These are phyloP conservation scores for Chromis chromis DNA, from an alignment of 2,797 vertebrate genomes.

Conservation along the genomic window DNA sequence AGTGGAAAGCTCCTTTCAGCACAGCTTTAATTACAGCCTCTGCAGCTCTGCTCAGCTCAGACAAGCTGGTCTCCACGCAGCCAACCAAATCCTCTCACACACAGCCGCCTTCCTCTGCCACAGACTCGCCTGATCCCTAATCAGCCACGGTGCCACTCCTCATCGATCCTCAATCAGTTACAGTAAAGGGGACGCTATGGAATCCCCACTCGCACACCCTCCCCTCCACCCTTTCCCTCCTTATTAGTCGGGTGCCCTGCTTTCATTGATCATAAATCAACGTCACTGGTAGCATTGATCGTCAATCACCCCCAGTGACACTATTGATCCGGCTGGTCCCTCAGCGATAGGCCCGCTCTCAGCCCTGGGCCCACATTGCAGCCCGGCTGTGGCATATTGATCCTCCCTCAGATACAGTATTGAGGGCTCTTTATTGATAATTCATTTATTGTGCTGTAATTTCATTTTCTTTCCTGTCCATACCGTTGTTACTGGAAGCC, in stretches of 20 bases:
- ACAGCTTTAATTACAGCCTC: slow-evolving; percentile 78
- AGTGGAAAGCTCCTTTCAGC: slow-evolving; percentile 80
- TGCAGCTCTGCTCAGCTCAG: slow-evolving; percentile 68
- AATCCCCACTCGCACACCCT: slow-evolving; percentile 25
- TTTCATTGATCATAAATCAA: slow-evolving; percentile 82
- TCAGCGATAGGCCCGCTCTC: slow-evolving; percentile 58
- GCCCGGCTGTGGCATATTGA: slow-evolving; percentile 71
- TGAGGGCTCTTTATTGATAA: slow-evolving; percentile 82
- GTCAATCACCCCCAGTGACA: slow-evolving; percentile 79
- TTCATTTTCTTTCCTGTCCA: slow-evolving; percentile 82
- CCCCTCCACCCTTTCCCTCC: slow-evolving; percentile 42
- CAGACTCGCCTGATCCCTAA: slow-evolving; percentile 68
- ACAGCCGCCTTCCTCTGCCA: slow-evolving; percentile 58
- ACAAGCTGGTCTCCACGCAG: slow-evolving; percentile 59
- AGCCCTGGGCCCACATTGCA: slow-evolving; percentile 54
- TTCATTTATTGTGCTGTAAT: slow-evolving; percentile 85
- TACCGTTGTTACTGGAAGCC: slow-evolving; percentile 79
- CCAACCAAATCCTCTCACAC: slow-evolving; percentile 68
- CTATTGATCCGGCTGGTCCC: slow-evolving; percentile 71
- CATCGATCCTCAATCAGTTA: slow-evolving; percentile 81
- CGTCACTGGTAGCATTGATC: slow-evolving; percentile 76
- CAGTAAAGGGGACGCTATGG: slow-evolving; percentile 73
- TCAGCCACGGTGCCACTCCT: slow-evolving; percentile 75
- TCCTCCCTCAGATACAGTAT: slow-evolving; percentile 79
- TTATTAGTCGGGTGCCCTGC: slow-evolving; percentile 74